These are phyloP conservation scores for Sceloporus undulatus DNA, from an alignment of 2,113 vertebrate species.

Conservation along the genomic window DNA sequence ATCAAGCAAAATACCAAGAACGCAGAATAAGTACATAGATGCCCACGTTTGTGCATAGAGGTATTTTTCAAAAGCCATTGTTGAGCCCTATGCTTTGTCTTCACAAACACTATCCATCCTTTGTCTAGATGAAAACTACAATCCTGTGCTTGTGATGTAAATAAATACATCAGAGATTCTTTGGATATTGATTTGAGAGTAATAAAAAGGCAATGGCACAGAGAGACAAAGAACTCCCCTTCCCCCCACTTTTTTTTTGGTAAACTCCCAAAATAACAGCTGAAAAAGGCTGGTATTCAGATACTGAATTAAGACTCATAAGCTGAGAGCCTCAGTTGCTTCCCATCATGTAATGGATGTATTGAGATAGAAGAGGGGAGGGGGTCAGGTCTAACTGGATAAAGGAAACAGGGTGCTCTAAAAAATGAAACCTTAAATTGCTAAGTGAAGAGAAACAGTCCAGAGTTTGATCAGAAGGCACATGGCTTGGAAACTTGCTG, in stretches of 20 bases:
- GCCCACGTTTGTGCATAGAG: no score
- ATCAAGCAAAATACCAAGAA: background rate
- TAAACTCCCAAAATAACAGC: background rate
- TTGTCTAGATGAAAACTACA: background rate
- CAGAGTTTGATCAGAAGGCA: background rate
- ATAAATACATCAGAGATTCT: background rate
- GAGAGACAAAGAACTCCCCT: background rate
- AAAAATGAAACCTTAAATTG: background rate
- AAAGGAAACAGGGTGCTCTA: background rate
- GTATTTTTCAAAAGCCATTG: background rate
- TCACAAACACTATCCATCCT: background rate
- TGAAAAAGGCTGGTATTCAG: background rate
- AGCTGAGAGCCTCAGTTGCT: background rate
- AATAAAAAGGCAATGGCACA: conserved; percentile 2
- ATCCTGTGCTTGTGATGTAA: background rate
- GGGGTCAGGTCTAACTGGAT: background rate
- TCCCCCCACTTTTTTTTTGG: background rate
- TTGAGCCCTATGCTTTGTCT: background rate
- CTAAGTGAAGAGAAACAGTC: background rate
- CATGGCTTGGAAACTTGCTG: background rate
- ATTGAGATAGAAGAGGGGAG: background rate
- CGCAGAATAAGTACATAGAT: background rate
- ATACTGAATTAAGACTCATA: background rate
- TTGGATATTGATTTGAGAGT: background rate
- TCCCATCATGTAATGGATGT: background rate